Base-by-base conservation (phyloP, 2,113 vertebrate genomes). In the Notarius quadriscutis region DNA sequence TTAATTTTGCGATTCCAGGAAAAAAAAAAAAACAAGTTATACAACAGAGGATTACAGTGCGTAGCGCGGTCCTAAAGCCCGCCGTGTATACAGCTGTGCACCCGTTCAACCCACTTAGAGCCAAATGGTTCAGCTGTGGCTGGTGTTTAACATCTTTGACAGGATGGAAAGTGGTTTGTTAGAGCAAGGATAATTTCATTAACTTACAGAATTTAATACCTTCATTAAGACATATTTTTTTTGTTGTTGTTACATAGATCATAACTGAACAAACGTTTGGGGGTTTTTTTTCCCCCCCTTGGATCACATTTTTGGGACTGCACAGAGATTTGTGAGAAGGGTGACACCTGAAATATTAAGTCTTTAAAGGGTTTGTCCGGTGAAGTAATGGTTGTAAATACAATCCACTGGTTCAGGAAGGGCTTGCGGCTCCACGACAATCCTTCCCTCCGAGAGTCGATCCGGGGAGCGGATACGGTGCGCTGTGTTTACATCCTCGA, bases 391-490 rank as follows among this genome's bases (percentile, higher is more conserved):
- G 97, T 97, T 91, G 95, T 97, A 92, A 98, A 99, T 91, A 97
- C 97, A 25, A 95, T 99, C 91, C 97, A 99, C 94, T 99, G 98
- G 98, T 99, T 99, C 95, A 97, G 98, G 93, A 99, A 99, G 96
- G 97, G 98, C 92, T 97, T 99, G 91, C 94, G 98, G 93, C 98
- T 99, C 90, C 98, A 99, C 95, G 97, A 99, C 95, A 99, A 99
- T 94, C 98, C 98, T 89, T 96, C 98, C 58, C 95, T 99, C 86
- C 94, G 94, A 93, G 97, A 98, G 67, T 97, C 97, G 83, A 95
- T 99, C 92, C 95, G 94, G 90, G 97, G 97, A 72, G 97, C 97
- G 48, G 97, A 98, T 88, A 97, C 95, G 0, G 94, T 99, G 89
- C 97, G 98, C 92, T 99, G 98, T 93, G 97, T 99, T 85, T 99